A percentile compares a stretch with the other conserved stretches of the same genome.
These are phyloP conservation scores for Timema podura DNA, from an alignment of 2,888 invertebrate genomes.

Conservation along the genomic window DNA sequence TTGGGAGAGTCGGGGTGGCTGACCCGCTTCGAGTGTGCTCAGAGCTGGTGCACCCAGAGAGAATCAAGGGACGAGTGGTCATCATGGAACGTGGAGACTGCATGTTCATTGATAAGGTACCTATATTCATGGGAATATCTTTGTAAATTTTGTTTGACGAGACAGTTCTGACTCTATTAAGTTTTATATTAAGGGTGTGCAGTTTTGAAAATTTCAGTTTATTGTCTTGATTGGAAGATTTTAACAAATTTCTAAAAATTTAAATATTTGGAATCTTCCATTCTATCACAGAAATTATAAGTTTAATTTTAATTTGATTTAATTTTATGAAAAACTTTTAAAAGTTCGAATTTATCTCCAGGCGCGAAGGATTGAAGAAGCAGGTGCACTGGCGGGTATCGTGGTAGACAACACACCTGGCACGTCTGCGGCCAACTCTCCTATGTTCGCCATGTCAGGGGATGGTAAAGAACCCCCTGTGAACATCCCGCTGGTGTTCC, in stretches of 20 bases:
- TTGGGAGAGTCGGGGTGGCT: slow-evolving; percentile 61
- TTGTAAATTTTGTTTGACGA: not conserved
- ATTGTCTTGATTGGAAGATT: too few species aligned
- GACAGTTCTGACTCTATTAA: too few species aligned
- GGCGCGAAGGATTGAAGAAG: slow-evolving; percentile 74
- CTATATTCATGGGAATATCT: not conserved
- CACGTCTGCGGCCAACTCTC: slow-evolving; percentile 68
- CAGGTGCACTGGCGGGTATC: slow-evolving; percentile 80
- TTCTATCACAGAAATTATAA: too few species aligned
- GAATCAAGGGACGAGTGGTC: slow-evolving; percentile 68
- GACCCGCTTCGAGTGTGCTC: slow-evolving; percentile 63
- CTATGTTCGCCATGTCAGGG: slow-evolving; percentile 95
- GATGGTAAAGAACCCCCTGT: slow-evolving; percentile 79
- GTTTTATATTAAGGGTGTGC: too few species aligned
- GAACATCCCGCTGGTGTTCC: slow-evolving; percentile 84
- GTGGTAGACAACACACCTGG: slow-evolving; percentile 78
- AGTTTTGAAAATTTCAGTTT: too few species aligned
- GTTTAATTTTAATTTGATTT: too few species aligned
- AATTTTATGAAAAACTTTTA: not conserved
- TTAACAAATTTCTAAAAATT: not conserved
- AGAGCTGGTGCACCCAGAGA: slow-evolving; percentile 54
- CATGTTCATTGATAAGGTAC: slow-evolving; percentile 90
- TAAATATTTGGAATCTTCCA: not conserved
- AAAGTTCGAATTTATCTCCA: slow-evolving; percentile 35
- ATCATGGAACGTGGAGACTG: slow-evolving; percentile 89